A percentile compares a stretch with the other conserved stretches of the same genome.
These are phyloP conservation scores for Nesidiocoris tenuis DNA, from an alignment of 2,888 invertebrate species.

Conservation along the genomic window DNA sequence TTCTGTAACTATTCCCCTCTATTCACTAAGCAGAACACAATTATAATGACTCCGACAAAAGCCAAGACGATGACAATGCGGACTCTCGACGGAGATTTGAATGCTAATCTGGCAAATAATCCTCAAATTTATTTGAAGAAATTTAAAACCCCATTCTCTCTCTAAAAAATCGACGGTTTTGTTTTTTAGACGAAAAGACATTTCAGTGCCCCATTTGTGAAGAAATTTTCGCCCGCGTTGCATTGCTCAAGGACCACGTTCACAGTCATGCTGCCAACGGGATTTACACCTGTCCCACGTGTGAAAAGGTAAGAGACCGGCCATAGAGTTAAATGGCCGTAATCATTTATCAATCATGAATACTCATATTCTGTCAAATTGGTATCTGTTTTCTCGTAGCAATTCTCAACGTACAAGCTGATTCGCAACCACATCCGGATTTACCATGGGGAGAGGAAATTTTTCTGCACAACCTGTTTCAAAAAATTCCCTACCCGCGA, in stretches of 20 bases:
- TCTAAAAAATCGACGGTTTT: no score
- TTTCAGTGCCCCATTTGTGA: conserved; percentile 75
- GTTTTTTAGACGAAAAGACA: conserved; percentile 49
- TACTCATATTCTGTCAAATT: conserved; percentile 24
- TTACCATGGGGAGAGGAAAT: conserved; percentile 69
- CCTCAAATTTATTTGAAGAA: no score
- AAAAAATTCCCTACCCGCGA: conserved; percentile 70
- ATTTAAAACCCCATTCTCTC: no score
- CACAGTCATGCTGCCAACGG: conserved; percentile 63
- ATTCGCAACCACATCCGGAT: conserved; percentile 73
- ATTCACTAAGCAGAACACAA: no score
- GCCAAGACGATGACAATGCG: no score
- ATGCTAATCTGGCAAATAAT: no score
- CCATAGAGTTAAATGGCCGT: no score
- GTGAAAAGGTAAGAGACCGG: conserved; percentile 66
- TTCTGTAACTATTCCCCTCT: no score
- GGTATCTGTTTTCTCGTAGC: no score
- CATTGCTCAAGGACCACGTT: conserved; percentile 66
- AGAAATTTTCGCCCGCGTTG: conserved; percentile 65
- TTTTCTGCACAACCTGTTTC: conserved; percentile 67
- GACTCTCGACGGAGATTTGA: no score
- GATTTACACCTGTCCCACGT: conserved; percentile 68
- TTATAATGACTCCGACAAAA: no score
- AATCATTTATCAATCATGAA: background rate
- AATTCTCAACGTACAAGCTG: conserved; percentile 67